These are phyloP conservation scores for Takifugu rubripes DNA, from an alignment of 2,797 vertebrate genomes.

Conservation along the genomic window DNA sequence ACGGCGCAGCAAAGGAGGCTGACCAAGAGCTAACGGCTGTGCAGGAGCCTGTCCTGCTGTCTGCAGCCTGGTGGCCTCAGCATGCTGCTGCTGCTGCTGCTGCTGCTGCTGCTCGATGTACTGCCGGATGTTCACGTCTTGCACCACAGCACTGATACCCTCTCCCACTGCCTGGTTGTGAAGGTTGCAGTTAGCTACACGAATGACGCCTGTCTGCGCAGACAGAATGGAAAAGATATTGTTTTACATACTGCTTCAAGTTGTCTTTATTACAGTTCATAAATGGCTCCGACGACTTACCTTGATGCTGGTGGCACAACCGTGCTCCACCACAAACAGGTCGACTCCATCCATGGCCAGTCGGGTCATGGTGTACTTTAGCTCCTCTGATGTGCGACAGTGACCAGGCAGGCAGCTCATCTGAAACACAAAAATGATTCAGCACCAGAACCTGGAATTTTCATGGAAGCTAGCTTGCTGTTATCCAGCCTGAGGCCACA, in stretches of 20 bases:
- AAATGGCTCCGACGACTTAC: conserved; percentile 50
- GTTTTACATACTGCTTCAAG: neutral
- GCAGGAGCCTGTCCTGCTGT: conserved; percentile 56
- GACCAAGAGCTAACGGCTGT: conserved; percentile 72
- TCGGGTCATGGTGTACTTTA: conserved; percentile 98
- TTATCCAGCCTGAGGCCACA: conserved; percentile 19
- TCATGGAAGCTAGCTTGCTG: neutral
- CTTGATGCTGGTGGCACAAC: conserved; percentile 93
- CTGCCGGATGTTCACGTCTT: conserved; percentile 89
- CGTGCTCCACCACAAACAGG: conserved; percentile 91
- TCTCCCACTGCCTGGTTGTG: conserved; percentile 97
- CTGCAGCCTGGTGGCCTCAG: conserved; percentile 63
- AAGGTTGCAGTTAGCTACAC: conserved; percentile 93
- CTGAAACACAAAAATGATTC: conserved; percentile 36
- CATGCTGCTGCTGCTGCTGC: conserved; percentile 70
- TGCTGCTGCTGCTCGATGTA: conserved; percentile 87
- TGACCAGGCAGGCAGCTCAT: conserved; percentile 81
- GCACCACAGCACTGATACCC: conserved; percentile 91
- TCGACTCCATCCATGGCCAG: conserved; percentile 90
- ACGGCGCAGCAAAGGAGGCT: conserved; percentile 84
- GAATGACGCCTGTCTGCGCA: conserved; percentile 83
- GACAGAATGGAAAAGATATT: neutral
- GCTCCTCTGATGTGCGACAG: conserved; percentile 90
- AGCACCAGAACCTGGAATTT: conserved; percentile 10
- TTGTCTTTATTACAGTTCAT: neutral